Base-by-base conservation (phyloP, 2,888 invertebrate species). In the Exocentrus adspersus region DNA sequence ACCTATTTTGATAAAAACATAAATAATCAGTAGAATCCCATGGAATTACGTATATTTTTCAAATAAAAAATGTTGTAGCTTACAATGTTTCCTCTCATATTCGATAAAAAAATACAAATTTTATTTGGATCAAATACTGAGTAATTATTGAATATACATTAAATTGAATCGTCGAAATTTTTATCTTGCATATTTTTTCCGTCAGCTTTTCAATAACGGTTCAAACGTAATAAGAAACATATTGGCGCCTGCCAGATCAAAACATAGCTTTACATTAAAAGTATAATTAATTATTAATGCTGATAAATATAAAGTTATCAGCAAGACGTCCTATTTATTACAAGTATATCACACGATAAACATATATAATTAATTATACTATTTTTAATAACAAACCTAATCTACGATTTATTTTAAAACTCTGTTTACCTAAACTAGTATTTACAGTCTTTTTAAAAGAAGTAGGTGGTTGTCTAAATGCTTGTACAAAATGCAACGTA, bases 371-470 rank as follows among this genome's bases (percentile, higher is more conserved):
- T n/a, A 51, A 28, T 32, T 51, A 32, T 51, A 30, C 9, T 48
- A 28, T 51, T 19, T 48, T 51, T 30, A 32, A 32, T 32, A 37
- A 19, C 17, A 48, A 28, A 21, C 41, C n/a, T 10, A n/a, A 54
- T 41, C 28, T 54, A 54, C 17, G 30, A 54, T 28, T 28, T 43
- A 51, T 17, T n/a, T n/a, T 32, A 51, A 30, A 17, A 14, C 16
- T n/a, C 3, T 19, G 10, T 3, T 10, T 37, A 51, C 16, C 9
- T 53, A 45, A 16, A 42, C 41, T 45, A 43, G 19, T 54, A 54
- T 54, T 24, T 54, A 54, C 54, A 54, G 54, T 54, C 54, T 54
- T 54, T 16, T 16, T 17, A 12, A 42, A 53, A 53, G 37, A 46
- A 28, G 28, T 20, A 37, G 37, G 37, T 37, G 37, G 10, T 12